Conservation (phyloP, 2,797 vertebrate species). For the Knipowitschia caucasica region DNA sequence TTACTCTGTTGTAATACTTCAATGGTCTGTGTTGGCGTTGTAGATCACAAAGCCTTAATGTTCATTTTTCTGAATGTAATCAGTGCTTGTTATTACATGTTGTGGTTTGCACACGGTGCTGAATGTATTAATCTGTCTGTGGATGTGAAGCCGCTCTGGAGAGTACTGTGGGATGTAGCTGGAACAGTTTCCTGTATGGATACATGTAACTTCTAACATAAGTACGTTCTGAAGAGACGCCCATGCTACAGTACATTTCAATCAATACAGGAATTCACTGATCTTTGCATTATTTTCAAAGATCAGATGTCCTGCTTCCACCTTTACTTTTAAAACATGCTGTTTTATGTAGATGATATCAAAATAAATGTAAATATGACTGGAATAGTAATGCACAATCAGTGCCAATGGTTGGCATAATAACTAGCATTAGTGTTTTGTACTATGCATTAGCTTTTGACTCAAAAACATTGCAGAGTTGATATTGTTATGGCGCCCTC, state of each 20-base stretch:
- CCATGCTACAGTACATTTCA: slow-evolving; percentile 39
- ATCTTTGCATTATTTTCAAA: slow-evolving; percentile 41
- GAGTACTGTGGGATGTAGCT: slow-evolving; percentile 36
- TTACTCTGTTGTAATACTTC: slow-evolving; percentile 55
- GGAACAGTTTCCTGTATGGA: slow-evolving; percentile 35
- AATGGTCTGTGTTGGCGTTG: slow-evolving; percentile 61
- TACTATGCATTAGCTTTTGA: slow-evolving; percentile 68
- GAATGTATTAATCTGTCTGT: slow-evolving; percentile 54
- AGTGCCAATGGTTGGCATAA: slow-evolving; percentile 28
- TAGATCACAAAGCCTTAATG: slow-evolving; percentile 82
- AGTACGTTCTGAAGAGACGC: slow-evolving; percentile 35
- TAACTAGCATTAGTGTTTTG: slow-evolving; percentile 51
- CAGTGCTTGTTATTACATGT: slow-evolving; percentile 47
- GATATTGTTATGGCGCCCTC: slow-evolving; percentile 66
- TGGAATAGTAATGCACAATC: slow-evolving; percentile 25
- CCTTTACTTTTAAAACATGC: too few relatives aligned
- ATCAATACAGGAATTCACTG: slow-evolving; percentile 69
- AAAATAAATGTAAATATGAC: slow-evolving; percentile 55
- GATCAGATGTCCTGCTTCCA: slow-evolving; percentile 43
- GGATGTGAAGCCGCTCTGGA: slow-evolving; percentile 47
- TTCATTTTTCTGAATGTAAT: slow-evolving; percentile 71
- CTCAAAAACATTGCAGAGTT: slow-evolving; percentile 70
- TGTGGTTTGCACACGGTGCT: slow-evolving; percentile 55
- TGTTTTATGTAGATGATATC: slow-evolving; percentile 24
- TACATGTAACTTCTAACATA: slow-evolving; percentile 22